These are phyloP conservation scores for Zelleria hepariella DNA, from an alignment of 2,888 invertebrate genomes.

Conservation along the genomic window DNA sequence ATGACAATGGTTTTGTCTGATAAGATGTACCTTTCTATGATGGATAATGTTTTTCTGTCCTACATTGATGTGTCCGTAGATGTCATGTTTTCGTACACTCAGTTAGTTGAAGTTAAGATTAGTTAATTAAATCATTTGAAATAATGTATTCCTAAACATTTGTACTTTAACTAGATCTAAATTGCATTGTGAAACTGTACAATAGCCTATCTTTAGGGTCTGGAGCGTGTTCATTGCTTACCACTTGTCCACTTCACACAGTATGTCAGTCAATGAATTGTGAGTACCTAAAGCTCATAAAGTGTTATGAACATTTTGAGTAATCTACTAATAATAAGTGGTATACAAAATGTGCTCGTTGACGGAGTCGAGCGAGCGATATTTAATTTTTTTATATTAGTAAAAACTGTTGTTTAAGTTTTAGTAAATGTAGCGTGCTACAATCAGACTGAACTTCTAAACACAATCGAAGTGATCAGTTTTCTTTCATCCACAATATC, in stretches of 20 bases:
- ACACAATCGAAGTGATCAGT: constrained; percentile 50
- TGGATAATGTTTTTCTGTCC: constrained; percentile 52
- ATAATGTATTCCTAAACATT: constrained; percentile 66
- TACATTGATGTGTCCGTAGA: constrained; percentile 64
- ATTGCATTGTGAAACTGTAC: constrained; percentile 66
- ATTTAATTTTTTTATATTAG: constrained; percentile 51
- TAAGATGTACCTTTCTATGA: constrained; percentile 61
- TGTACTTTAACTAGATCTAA: constrained; percentile 72
- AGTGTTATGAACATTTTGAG: constrained; percentile 67
- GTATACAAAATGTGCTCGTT: constrained; percentile 64
- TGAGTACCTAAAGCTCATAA: constrained; percentile 53
- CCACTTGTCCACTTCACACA: constrained; percentile 52
- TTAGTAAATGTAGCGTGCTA: constrained; percentile 65
- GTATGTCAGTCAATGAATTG: constrained; percentile 58
- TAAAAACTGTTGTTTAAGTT: constrained; percentile 54
- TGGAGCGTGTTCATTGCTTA: constrained; percentile 61
- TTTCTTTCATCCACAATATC: constrained; percentile 73
- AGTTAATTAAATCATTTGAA: constrained; percentile 67
- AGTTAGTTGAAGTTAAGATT: constrained; percentile 61
- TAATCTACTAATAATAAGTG: constrained; percentile 55
- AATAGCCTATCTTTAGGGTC: constrained; percentile 66
- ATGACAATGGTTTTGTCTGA: constrained; percentile 45
- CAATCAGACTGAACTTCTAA: constrained; percentile 54
- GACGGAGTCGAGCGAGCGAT: constrained; percentile 63
- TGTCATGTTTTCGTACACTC: constrained; percentile 49